Base-by-base conservation (phyloP, 2,888 invertebrate genomes). In the Brachyopa scutellaris region DNA sequence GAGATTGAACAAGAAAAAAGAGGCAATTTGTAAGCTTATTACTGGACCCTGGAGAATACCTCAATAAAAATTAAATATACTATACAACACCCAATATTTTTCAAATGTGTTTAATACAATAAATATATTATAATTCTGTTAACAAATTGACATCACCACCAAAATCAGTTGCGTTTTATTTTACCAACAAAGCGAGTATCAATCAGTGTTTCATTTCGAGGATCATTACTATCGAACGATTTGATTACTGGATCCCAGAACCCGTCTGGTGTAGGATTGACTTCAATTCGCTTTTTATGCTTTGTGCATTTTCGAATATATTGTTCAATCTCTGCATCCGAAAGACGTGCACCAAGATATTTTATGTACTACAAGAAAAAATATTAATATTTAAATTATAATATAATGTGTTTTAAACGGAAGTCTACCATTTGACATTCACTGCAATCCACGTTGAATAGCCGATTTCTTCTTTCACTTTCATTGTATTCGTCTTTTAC, bases 1-100 rank as follows among this genome's bases (percentile, higher is more conserved):
- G 99, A 99, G 92, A 88, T 94, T 66, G 99, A 99, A 87, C 99
- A 99, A 92, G 97, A 93, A 9, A 95, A 94, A 88, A 93, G 99
- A 87, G 99, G 99, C 72, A 99, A 99, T 91, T 93, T 99, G 86
- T 98, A 94, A 93, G 26, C n/a, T n/a, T n/a, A n/a, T n/a, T n/a
- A n/a, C n/a, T n/a, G n/a, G n/a, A n/a, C n/a, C n/a, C n/a, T n/a
- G n/a, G n/a, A n/a, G n/a, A n/a, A n/a, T n/a, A n/a, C n/a, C n/a
- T n/a, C n/a, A n/a, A n/a, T n/a, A n/a, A n/a, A n/a, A n/a, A n/a
- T n/a, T n/a, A n/a, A n/a, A n/a, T n/a, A n/a, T n/a, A n/a, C n/a
- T n/a, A n/a, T n/a, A n/a, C n/a, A n/a, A n/a, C 26, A 26, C 3
- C 26, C 26, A 26, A 26, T 5, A 26, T 26, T 5, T 5, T 5